Evolutionary conservation across 2,113 vertebrate genomes (phyloP), one percentile per base, ranked within the genome.

Genomic region (Periophthalmodon schlosseri): DNA sequence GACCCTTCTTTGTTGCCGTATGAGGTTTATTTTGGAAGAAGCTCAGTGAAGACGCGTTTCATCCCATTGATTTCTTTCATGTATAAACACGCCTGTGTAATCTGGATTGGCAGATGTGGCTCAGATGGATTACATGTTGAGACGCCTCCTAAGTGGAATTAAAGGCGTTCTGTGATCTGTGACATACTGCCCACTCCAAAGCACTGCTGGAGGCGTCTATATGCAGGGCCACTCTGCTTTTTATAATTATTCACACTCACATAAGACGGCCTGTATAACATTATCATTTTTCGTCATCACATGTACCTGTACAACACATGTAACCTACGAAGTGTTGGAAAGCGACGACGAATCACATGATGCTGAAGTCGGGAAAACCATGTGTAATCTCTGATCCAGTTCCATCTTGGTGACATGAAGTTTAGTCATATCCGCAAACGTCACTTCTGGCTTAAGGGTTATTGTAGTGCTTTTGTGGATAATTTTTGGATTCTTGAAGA

Each of bases 51-150:
- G 60, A 81, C 21, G 76, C 20, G 24, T 71, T 80, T 77, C 34
- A 77, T 81, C 57, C 21, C 65, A 77, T 60, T 49, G 76, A 75
- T 76, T 63, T 34, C 66, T 74, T 78, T 86, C 73, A 76, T 77
- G 68, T 75, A 57, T 63, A 24, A 68, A 33, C 65, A 57, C 73
- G 72, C 69, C 21, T 73, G 61, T 52, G 58, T 64, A 73, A n/a
- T 81, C 67, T 81, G 70, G 44, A 72, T 33, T 77, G 71, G 70
- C 79, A 83, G 44, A 79, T 66, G 72, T 11, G 12, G 33, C 70
- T 67, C n/a, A 52, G 44, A 70, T 83, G 72, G 47, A 80, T 83
- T 66, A 56, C 67, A 46, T 16, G 46, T 88, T 80, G 75, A 67
- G 79, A 83, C 57, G 49, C 20, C 34, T 61, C 67, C 21, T 50